Evolutionary conservation across 2,888 invertebrate genomes (phyloP).

Genomic region (Oligia strigilis): DNA sequence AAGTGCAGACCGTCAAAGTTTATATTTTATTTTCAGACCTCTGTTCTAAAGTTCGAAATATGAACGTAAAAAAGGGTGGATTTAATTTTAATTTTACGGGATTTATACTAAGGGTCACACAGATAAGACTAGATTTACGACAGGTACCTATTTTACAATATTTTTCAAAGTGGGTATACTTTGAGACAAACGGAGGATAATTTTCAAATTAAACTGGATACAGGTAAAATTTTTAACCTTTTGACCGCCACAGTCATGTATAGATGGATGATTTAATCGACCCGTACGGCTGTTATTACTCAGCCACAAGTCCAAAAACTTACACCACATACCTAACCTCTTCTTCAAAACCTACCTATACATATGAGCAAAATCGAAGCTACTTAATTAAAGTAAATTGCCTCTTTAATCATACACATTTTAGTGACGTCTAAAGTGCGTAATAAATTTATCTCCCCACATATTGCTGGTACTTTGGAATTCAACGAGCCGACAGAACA

Average conservation of each 20-base stretch:
- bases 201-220: too few relatives aligned
- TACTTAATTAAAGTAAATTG: slow-evolving; percentile 23
- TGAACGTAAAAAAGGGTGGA: background rate
- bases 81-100: background rate
- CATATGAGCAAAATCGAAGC: background rate
- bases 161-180: too few relatives aligned
- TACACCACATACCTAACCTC: background rate
- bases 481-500: slow-evolving; percentile 64
- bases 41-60: background rate
- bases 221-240: too few relatives aligned
- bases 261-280: too few relatives aligned
- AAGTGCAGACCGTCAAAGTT: background rate
- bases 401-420: slow-evolving; percentile 10
- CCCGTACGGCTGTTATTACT: too few relatives aligned
- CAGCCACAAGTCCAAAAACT: background rate
- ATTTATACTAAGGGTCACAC: too few relatives aligned
- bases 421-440: slow-evolving; percentile 6
- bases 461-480: slow-evolving; percentile 44
- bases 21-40: background rate
- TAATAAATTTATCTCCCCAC: slow-evolving; percentile 40
- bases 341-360: background rate
- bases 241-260: too few relatives aligned
- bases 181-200: too few relatives aligned
- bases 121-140: too few relatives aligned
- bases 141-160: background rate